Conservation (phyloP, 2,113 vertebrate genomes). For the Ondatra zibethicus region DNA sequence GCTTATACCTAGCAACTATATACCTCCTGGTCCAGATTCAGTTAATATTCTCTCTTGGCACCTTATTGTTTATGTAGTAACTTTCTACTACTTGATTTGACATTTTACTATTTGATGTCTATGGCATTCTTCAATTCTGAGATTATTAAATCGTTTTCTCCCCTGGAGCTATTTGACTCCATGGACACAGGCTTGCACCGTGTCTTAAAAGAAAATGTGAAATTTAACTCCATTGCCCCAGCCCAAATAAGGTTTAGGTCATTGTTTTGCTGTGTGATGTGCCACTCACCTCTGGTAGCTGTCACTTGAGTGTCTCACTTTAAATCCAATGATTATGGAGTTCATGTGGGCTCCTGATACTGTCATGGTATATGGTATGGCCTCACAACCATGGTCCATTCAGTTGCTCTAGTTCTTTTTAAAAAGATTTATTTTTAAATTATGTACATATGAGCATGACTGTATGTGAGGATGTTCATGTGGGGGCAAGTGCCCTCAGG, state of each 20-base stretch:
- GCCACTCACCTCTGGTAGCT: background rate
- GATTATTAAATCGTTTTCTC: background rate
- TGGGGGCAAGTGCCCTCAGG: background rate
- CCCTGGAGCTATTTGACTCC: background rate
- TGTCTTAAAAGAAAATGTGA: background rate
- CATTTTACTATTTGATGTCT: background rate
- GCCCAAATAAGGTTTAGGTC: background rate
- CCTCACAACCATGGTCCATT: background rate
- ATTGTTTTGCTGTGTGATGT: background rate
- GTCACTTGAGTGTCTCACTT: background rate
- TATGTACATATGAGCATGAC: background rate
- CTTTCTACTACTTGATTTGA: background rate
- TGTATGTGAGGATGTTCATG: background rate
- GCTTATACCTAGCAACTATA: background rate
- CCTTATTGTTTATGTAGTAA: background rate
- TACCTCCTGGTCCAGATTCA: background rate
- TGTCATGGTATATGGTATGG: no score
- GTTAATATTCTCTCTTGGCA: background rate
- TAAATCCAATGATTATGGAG: background rate
- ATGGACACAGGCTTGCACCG: background rate
- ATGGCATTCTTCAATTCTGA: background rate
- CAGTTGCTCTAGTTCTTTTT: background rate
- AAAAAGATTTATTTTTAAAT: background rate
- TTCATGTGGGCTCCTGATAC: background rate
- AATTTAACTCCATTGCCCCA: background rate